phyloP scores from a whole-genome alignment of 2,888 invertebrate genomes.

The Ceramica pisi region DNA sequence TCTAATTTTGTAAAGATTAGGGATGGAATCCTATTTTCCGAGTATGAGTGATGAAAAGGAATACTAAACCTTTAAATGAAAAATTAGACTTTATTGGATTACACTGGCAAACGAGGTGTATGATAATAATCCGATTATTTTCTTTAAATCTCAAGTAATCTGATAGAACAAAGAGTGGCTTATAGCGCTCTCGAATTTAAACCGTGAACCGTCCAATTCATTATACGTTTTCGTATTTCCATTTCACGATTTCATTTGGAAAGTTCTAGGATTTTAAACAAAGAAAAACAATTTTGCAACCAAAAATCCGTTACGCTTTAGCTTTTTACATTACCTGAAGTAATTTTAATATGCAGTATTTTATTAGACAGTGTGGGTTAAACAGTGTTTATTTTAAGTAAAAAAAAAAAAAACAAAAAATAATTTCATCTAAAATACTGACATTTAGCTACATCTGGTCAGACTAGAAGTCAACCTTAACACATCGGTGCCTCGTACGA shows the following conservation, averaged over 20 bases:
- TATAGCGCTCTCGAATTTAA: background rate
- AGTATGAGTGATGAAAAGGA: too few species aligned
- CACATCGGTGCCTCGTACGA: too few species aligned
- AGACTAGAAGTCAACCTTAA: too few species aligned
- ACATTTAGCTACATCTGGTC: background rate
- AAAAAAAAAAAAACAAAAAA: background rate
- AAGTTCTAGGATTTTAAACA: background rate
- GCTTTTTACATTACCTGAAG: too few species aligned
- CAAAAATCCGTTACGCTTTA: too few species aligned
- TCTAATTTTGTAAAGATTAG: too few species aligned
- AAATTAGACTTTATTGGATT: background rate
- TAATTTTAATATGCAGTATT: too few species aligned
- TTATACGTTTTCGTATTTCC: background rate
- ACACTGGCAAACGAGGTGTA: background rate
- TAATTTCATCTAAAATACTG: background rate
- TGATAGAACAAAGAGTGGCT: conserved; percentile 11
- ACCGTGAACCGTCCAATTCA: conserved; percentile 5
- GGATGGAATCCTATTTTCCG: too few species aligned
- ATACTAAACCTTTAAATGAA: too few species aligned
- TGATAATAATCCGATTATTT: conserved; percentile 17
- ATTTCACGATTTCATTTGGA: background rate
- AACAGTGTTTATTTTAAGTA: too few species aligned
- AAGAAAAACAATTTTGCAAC: too few species aligned
- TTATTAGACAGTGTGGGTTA: too few species aligned
- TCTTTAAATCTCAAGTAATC: conserved; percentile 15